Evolutionary conservation across 1,140 invertebrate species (phyloP).

Genomic region (Elymnias hypermnestra): DNA sequence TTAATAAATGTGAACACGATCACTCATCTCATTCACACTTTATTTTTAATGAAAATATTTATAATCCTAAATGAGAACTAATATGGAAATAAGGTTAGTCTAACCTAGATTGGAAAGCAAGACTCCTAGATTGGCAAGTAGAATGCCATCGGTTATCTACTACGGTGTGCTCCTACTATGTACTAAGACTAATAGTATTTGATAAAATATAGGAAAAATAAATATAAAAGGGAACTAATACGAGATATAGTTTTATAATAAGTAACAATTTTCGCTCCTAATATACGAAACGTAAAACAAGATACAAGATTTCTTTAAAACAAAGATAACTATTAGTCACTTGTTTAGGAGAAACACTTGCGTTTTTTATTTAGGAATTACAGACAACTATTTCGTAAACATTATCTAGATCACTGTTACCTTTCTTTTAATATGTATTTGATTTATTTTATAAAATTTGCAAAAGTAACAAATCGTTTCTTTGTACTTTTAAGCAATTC

Average conservation of each 20-base stretch:
- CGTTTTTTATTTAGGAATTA: conserved; percentile 57
- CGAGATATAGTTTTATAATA: conserved; percentile 64
- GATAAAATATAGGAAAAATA: conserved; percentile 52
- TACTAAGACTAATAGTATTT: conserved; percentile 47
- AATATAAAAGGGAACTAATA: conserved; percentile 52
- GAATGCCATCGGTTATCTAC: conserved; percentile 45
- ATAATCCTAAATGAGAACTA: conserved; percentile 57
- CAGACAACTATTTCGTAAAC: conserved; percentile 69
- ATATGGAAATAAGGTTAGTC: conserved; percentile 50
- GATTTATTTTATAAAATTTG: conserved; percentile 76
- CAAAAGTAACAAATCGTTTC: conserved; percentile 77
- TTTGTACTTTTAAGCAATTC: conserved; percentile 78
- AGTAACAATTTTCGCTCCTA: conserved; percentile 68
- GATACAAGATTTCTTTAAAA: conserved; percentile 57
- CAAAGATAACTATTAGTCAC: conserved; percentile 47
- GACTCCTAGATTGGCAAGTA: conserved; percentile 46
- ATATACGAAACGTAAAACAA: conserved; percentile 58
- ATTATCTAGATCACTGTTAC: conserved; percentile 61
- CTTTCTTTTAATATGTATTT: conserved; percentile 61
- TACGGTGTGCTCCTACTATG: conserved; percentile 47
- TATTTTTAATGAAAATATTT: conserved; percentile 58
- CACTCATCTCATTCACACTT: conserved; percentile 59
- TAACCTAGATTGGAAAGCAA: conserved; percentile 54
- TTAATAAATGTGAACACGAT: conserved; percentile 54
- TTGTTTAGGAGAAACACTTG: conserved; percentile 49